A percentile compares a stretch with the other conserved stretches of the same genome.
Evolutionary conservation across 2,797 vertebrate genomes (phyloP).

Genomic region (Jordanella pulchra): DNA sequence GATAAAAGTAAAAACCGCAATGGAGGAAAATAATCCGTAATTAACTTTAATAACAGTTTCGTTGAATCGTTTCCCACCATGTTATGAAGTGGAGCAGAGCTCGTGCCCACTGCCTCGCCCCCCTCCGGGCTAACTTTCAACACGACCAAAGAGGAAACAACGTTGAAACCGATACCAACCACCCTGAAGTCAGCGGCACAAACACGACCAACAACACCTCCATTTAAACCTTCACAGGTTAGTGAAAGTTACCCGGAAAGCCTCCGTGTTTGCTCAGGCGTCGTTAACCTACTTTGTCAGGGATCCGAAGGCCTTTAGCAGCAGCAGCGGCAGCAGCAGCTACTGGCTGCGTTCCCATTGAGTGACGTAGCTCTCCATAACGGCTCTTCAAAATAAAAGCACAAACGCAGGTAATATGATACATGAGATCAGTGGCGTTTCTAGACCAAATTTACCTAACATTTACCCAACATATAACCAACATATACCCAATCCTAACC

Average conservation of each 20-base stretch:
- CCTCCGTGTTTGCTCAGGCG: constrained; percentile 49
- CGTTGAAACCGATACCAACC: constrained; percentile 26
- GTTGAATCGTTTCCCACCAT: constrained; percentile 59
- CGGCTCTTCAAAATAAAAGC: constrained; percentile 1
- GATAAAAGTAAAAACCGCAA: constrained; percentile 3
- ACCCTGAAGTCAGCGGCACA: constrained; percentile 7
- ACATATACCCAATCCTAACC: too few relatives aligned
- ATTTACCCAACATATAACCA: too few relatives aligned
- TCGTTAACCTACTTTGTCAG: constrained; percentile 75
- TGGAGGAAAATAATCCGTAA: constrained; percentile 8
- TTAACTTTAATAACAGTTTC: constrained; percentile 51
- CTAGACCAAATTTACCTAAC: too few relatives aligned
- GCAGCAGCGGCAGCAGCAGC: constrained; percentile 36
- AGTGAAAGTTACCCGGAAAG: constrained; percentile 26
- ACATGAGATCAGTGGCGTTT: neutral
- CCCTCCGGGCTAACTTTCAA: constrained; percentile 61
- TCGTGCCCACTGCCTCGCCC: constrained; percentile 44
- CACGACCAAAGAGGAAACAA: constrained; percentile 35
- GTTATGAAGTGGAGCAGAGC: constrained; percentile 55
- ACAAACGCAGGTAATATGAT: neutral
- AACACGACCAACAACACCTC: neutral
- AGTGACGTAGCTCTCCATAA: constrained; percentile 69
- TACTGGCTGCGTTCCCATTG: constrained; percentile 66
- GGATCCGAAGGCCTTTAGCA: constrained; percentile 75
- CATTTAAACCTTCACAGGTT: neutral